These are phyloP conservation scores for Anabacerthia variegaticeps DNA, from an alignment of 2,797 vertebrate species.

Conservation along the genomic window DNA sequence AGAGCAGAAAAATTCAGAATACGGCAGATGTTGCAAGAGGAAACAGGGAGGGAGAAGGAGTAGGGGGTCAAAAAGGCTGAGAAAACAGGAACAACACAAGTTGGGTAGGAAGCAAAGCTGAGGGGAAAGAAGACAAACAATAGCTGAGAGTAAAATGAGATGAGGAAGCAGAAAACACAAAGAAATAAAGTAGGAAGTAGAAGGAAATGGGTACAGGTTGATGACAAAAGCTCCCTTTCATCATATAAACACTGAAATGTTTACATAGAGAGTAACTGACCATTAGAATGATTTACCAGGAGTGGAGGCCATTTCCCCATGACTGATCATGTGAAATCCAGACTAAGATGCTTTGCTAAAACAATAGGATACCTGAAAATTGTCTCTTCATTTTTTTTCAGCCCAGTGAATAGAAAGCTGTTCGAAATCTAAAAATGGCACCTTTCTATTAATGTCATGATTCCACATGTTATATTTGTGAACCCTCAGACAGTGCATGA, in stretches of 20 bases:
- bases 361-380: not conserved
- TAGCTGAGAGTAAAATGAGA: not conserved
- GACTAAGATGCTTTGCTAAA: not conserved
- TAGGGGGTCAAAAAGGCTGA: not conserved
- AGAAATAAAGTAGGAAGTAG: not conserved
- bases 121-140: conserved; percentile 17
- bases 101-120: not conserved
- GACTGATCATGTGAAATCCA: not conserved
- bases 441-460: not conserved
- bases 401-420: not conserved
- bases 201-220: conserved; percentile 30
- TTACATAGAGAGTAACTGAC: not conserved
- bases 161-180: conserved; percentile 2
- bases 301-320: not conserved
- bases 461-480: not conserved
- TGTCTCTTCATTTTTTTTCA: not conserved
- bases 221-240: conserved; percentile 19
- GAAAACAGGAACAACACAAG: conserved; percentile 30
- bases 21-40: not conserved
- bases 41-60: not conserved
- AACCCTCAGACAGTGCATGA: not conserved
- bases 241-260: conserved; percentile 5
- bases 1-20: not conserved
- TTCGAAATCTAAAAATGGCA: not conserved
- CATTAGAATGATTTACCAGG: not conserved